Evolutionary conservation across 2,113 vertebrate genomes (phyloP).

Genomic region (Oncorhynchus masou): DNA sequence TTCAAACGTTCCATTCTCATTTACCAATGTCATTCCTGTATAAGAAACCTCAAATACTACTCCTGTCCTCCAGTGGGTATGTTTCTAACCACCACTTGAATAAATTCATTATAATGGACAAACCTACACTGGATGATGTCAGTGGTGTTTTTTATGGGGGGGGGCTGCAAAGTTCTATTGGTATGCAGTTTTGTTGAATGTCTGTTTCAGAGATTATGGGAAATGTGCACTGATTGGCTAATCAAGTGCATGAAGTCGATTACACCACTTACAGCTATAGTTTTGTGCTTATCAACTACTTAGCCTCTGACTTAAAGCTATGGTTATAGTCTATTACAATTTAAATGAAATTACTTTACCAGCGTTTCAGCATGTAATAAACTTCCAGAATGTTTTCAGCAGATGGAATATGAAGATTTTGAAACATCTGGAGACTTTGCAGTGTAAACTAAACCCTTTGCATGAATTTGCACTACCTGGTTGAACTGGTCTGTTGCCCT

Average conservation of each 20-base stretch:
- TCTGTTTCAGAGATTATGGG: not conserved
- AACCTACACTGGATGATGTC: not conserved
- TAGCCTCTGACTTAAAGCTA: not conserved
- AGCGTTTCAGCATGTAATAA: no score
- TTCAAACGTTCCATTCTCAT: not conserved
- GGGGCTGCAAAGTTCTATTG: not conserved
- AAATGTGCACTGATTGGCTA: conserved; percentile 2
- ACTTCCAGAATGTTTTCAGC: no score
- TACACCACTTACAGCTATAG: conserved; percentile 5
- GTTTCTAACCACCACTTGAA: conserved; percentile 7
- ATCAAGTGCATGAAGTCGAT: not conserved
- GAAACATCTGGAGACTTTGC: no score
- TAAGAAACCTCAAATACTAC: not conserved
- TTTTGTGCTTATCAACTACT: not conserved
- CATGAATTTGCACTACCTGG: not conserved
- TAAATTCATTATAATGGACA: not conserved
- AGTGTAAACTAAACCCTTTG: no score
- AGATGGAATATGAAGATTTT: no score
- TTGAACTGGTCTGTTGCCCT: not conserved
- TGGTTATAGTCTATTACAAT: not conserved
- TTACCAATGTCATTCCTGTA: conserved; percentile 10
- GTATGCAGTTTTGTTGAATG: not conserved
- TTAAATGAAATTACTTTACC: not conserved
- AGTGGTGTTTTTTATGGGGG: not conserved
- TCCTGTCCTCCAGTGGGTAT: not conserved